Percentiles rank a stretch among this genome's conserved stretches.
Conservation (phyloP, 2,113 vertebrate genomes). For the Pygoscelis antarcticus region DNA sequence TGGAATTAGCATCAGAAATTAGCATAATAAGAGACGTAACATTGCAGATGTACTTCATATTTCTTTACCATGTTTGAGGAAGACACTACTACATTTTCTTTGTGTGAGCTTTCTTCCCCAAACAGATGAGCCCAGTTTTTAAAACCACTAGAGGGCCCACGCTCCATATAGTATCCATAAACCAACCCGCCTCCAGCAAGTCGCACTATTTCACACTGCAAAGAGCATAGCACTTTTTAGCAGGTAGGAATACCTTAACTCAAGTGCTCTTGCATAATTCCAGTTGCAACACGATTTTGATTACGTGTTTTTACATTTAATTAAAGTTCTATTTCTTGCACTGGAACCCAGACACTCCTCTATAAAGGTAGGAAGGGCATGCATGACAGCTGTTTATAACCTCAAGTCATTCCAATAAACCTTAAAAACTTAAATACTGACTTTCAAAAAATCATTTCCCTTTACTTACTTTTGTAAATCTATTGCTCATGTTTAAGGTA, state of each 20-base stretch:
- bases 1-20: accelerated
- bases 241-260: not conserved
- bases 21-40: accelerated
- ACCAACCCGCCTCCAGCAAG: not conserved
- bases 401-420: not conserved
- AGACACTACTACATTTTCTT: not conserved
- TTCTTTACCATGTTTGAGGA: accelerated
- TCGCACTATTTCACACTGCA: not conserved
- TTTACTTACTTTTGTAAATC: not conserved
- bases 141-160: conserved; percentile 68
- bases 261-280: not conserved
- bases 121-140: accelerated
- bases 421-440: not conserved
- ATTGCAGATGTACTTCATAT: accelerated
- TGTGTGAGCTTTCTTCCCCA: not conserved
- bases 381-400: not conserved
- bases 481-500: not conserved
- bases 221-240: not conserved
- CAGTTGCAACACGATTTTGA: accelerated
- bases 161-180: not conserved
- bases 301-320: not conserved
- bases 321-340: not conserved
- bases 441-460: not conserved
- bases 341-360: not conserved
- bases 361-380: not conserved